Conservation (phyloP, 2,888 invertebrate species). For the Aporophyla nigra region DNA sequence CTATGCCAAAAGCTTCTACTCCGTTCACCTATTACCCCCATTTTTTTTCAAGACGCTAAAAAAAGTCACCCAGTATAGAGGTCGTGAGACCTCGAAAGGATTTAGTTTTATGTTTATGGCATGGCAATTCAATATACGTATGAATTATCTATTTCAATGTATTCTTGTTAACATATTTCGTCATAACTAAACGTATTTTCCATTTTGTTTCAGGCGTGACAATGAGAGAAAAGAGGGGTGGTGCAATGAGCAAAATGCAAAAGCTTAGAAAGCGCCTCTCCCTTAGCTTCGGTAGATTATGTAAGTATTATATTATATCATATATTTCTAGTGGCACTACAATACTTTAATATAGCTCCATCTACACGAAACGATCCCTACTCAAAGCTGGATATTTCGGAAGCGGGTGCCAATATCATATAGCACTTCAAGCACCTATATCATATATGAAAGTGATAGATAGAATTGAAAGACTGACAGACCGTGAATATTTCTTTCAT, state of each 20-base stretch:
- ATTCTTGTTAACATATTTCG: background rate
- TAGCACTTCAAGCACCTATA: conserved; percentile 24
- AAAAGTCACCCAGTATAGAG: too few relatives aligned
- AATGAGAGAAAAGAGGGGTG: conserved; percentile 98
- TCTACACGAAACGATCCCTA: conserved; percentile 44
- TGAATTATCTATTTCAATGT: background rate
- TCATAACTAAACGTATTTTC: conserved; percentile 64
- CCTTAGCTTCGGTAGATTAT: conserved; percentile 98
- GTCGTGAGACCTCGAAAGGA: background rate
- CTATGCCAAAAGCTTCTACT: too few relatives aligned
- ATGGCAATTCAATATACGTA: background rate
- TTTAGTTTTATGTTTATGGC: background rate
- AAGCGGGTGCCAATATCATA: conserved; percentile 54
- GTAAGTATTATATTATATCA: conserved; percentile 92
- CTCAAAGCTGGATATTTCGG: conserved; percentile 54
- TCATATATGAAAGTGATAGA: conserved; percentile 45
- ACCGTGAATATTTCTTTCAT: conserved; percentile 41
- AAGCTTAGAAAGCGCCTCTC: conserved; percentile 98
- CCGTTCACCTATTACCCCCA: too few relatives aligned
- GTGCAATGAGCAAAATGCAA: conserved; percentile 97
- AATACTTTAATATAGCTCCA: conserved; percentile 35
- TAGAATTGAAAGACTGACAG: conserved; percentile 39
- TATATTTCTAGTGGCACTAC: conserved; percentile 37
- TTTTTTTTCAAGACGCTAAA: too few relatives aligned
- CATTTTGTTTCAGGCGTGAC: conserved; percentile 93